Evolutionary conservation across 2,797 vertebrate genomes (phyloP).

Genomic region (Dendrocincla tyrannina): DNA sequence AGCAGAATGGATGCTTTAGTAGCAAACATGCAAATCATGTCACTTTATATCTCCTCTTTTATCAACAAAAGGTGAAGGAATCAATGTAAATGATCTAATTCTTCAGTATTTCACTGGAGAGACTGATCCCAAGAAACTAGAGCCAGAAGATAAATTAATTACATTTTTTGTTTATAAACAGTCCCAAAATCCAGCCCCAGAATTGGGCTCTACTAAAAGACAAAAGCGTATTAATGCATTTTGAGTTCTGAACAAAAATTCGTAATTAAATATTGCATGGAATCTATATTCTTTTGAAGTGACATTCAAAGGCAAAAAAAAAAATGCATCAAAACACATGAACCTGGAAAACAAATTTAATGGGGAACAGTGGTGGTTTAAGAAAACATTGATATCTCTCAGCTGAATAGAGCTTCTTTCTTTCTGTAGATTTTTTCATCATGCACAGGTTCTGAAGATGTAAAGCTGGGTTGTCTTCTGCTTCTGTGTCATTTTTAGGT

Average conservation of each 20-base stretch:
- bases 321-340: neutral
- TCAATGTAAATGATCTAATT: neutral
- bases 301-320: neutral
- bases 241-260: neutral
- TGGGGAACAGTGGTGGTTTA: neutral
- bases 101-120: neutral
- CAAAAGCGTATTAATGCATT: neutral
- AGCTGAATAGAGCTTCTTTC: neutral
- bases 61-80: neutral
- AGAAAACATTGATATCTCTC: neutral
- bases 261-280: neutral
- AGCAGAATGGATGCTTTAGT: neutral
- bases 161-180: neutral
- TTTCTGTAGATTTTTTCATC: neutral
- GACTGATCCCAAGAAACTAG: neutral
- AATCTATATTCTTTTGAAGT: neutral
- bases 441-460: neutral
- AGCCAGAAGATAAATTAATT: neutral
- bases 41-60: neutral
- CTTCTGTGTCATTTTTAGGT: neutral
- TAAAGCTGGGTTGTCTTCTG: neutral
- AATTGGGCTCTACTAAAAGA: neutral
- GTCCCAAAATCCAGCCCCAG: neutral
- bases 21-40: neutral
- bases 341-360: neutral